Percentiles rank a stretch among this genome's conserved stretches.
Conservation (phyloP, 2,113 vertebrate genomes). For the Peromyscus polionotus region DNA sequence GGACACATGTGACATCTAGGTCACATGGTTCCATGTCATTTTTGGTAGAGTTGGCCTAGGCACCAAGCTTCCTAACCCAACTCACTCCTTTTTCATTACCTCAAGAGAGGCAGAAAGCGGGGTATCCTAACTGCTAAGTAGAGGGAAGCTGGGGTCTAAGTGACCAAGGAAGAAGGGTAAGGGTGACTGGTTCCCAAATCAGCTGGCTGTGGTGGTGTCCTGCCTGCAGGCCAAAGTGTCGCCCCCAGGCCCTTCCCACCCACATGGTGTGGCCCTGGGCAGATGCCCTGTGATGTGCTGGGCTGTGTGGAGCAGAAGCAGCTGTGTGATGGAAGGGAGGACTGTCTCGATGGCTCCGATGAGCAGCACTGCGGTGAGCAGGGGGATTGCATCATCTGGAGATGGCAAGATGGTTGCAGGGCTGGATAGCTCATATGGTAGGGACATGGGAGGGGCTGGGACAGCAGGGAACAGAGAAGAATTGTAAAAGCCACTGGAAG, state of each 20-base stretch:
- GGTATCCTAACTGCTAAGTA: background rate
- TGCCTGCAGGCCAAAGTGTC: conserved; percentile 55
- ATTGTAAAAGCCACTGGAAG: background rate
- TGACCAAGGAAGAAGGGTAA: background rate
- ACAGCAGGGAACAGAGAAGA: background rate
- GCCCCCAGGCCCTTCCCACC: conserved; percentile 81
- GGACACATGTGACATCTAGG: background rate
- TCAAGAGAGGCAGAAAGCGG: background rate
- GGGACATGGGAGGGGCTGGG: background rate
- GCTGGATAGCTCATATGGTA: background rate
- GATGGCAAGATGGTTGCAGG: background rate
- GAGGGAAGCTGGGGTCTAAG: background rate
- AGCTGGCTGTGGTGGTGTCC: background rate
- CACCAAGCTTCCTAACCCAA: background rate
- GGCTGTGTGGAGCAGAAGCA: conserved; percentile 88
- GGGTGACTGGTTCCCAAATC: background rate
- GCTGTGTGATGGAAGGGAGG: conserved; percentile 89
- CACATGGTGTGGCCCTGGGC: conserved; percentile 86
- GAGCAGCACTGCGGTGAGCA: conserved; percentile 89
- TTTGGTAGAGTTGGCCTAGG: background rate
- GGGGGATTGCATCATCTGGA: background rate
- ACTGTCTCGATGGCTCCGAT: conserved; percentile 91
- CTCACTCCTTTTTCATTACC: background rate
- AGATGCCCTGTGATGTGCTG: conserved; percentile 86
- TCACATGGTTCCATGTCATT: background rate